Base-by-base conservation (phyloP, 2,888 invertebrate genomes). In the Pseudococcus viburni region DNA sequence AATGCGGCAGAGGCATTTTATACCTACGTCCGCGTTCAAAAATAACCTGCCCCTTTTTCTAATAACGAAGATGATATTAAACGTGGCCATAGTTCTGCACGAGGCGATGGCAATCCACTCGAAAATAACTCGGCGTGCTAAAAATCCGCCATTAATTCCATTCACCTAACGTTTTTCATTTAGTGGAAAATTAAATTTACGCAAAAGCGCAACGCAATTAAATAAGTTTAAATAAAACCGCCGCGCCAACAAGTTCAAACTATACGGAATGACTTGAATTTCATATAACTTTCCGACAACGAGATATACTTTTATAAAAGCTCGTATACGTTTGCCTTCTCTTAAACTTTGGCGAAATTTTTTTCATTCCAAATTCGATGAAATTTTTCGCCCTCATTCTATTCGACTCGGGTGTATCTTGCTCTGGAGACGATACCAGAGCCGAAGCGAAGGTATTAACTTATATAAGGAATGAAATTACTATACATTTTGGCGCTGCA, bases 171-270 rank as follows among this genome's bases (percentile, higher is more conserved):
- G 68, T 73, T 73, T 73, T 73, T 73, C 68, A 73, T 73, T 73
- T 73, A 73, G 68, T 73, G 26, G 68, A 73, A 73, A 73, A 73
- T 73, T 73, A 73, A 73, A 73, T 73, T 73, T 73, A 73, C 68
- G 68, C 68, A 73, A 73, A 73, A 73, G 68, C 68, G 68, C 68
- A 73, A 73, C 68, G 68, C 68, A 73, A 73, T 73, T 73, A 73
- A 73, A 73, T 73, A 73, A 73, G 12, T 73, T 73, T 73, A 73
- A 73, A 73, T 73, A 73, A 73, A 73, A 73, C 68, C 68, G 15
- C 68, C 33, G 11, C 68, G 68, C 68, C 68, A 73, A 73, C 68
- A 73, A 73, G 68, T 73, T 73, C 68, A 73, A 33, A 26, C 33
- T 73, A 11, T n/a, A 73, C 8, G 68, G 15, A 33, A 73, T 73